phyloP scores from a whole-genome alignment of 2,113 vertebrate genomes.

The Coracopsis vasa region DNA sequence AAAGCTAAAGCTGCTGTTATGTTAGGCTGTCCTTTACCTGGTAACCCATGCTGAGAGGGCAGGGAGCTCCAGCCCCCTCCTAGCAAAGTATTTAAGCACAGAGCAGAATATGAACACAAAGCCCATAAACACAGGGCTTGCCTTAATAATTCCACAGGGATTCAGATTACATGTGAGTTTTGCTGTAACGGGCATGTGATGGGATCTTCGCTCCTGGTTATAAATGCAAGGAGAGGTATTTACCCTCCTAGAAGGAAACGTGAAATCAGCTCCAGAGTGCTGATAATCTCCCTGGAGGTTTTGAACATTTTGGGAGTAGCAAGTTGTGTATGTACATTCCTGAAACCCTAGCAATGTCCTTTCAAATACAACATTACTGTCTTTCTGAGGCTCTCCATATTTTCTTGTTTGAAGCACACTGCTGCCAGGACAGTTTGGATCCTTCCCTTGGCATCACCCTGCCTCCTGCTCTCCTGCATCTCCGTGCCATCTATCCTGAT shows the following conservation, averaged over 20 bases:
- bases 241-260: neutral
- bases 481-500: neutral
- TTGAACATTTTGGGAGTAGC: neutral
- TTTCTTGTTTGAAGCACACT: neutral
- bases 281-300: neutral
- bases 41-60: neutral
- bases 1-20: neutral
- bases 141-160: neutral
- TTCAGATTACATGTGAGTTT: neutral
- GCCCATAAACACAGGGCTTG: neutral
- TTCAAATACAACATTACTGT: neutral
- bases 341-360: neutral
- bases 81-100: neutral
- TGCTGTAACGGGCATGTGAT: neutral
- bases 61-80: neutral
- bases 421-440: slow-evolving; percentile 13
- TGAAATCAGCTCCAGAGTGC: neutral
- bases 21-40: neutral
- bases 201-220: neutral
- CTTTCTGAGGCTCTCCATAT: neutral
- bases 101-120: neutral
- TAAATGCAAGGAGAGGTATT: neutral
- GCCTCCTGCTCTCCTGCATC: neutral
- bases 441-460: neutral
- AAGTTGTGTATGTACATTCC: neutral